A percentile compares a stretch with the other conserved stretches of the same genome.
Conservation (phyloP, 1,140 invertebrate genomes). For the Bombus sylvicola region DNA sequence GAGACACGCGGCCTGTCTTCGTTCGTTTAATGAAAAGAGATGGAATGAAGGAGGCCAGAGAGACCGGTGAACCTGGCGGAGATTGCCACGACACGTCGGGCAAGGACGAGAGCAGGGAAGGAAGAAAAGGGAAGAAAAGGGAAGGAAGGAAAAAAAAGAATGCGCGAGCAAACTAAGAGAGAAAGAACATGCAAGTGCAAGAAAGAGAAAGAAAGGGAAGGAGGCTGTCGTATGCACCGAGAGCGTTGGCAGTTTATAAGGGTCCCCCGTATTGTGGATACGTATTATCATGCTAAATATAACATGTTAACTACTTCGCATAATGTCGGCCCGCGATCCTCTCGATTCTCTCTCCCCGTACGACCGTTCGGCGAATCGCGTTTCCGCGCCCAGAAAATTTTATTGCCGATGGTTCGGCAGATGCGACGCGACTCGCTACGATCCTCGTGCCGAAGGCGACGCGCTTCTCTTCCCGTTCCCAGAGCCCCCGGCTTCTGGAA, state of each 20-base stretch:
- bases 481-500: slow-evolving; percentile 7
- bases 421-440: slow-evolving; percentile 46
- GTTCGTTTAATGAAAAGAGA: slow-evolving; percentile 21
- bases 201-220: slow-evolving; percentile 50
- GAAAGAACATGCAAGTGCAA: slow-evolving; percentile 15
- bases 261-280: slow-evolving; percentile 79
- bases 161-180: slow-evolving; percentile 17
- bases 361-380: slow-evolving; percentile 66
- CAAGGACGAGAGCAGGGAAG: slow-evolving; percentile 39
- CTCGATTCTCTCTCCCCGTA: slow-evolving; percentile 58
- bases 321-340: slow-evolving; percentile 73
- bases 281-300: slow-evolving; percentile 83
- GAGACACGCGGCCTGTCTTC: neutral
- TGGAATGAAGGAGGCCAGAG: neutral
- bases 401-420: slow-evolving; percentile 65
- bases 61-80: slow-evolving; percentile 29
- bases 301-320: slow-evolving; percentile 84
- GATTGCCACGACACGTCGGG: slow-evolving; percentile 49
- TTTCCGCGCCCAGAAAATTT: slow-evolving; percentile 66
- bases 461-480: slow-evolving; percentile 18
- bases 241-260: slow-evolving; percentile 83
- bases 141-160: slow-evolving; percentile 55
- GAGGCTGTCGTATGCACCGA: slow-evolving; percentile 69
- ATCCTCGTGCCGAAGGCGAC: neutral
- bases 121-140: slow-evolving; percentile 29